Evolutionary conservation across 2,888 invertebrate species (phyloP).

Genomic region (Eupsilia transversa): DNA sequence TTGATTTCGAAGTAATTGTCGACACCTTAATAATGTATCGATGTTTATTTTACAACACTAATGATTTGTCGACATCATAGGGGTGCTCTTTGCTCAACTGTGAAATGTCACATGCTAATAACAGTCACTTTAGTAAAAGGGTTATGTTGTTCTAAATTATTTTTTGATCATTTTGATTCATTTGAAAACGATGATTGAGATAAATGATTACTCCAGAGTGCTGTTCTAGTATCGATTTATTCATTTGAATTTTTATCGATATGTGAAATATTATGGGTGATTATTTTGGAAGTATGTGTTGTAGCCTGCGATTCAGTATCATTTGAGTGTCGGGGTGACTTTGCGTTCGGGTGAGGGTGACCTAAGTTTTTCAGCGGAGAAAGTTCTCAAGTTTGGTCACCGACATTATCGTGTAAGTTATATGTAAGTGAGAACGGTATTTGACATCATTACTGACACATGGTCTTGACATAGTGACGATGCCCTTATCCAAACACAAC

Average conservation of each 20-base stretch:
- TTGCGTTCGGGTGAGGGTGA: not conserved
- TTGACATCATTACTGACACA: not conserved
- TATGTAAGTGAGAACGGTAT: no score
- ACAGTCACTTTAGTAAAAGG: constrained; percentile 7
- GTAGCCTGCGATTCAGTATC: not conserved
- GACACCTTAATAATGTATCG: constrained; percentile 47
- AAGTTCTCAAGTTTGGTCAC: not conserved
- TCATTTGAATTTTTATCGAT: constrained; percentile 13
- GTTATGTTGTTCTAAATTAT: constrained; percentile 2
- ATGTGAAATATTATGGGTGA: not conserved
- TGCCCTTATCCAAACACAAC: not conserved
- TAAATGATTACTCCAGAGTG: constrained; percentile 35
- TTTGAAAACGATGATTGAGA: not conserved
- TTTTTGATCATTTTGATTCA: not conserved
- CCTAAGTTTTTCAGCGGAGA: not conserved
- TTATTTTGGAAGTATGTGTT: not conserved
- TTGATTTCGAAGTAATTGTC: constrained; percentile 46
- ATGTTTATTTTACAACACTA: constrained; percentile 62
- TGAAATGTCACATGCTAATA: constrained; percentile 27
- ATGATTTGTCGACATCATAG: constrained; percentile 45
- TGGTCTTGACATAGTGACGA: not conserved
- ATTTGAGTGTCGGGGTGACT: not conserved
- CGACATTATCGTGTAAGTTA: not conserved
- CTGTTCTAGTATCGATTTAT: constrained; percentile 22
- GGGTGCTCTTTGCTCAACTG: constrained; percentile 8